Conservation (phyloP, 2,113 vertebrate species). For the Camelus dromedarius region DNA sequence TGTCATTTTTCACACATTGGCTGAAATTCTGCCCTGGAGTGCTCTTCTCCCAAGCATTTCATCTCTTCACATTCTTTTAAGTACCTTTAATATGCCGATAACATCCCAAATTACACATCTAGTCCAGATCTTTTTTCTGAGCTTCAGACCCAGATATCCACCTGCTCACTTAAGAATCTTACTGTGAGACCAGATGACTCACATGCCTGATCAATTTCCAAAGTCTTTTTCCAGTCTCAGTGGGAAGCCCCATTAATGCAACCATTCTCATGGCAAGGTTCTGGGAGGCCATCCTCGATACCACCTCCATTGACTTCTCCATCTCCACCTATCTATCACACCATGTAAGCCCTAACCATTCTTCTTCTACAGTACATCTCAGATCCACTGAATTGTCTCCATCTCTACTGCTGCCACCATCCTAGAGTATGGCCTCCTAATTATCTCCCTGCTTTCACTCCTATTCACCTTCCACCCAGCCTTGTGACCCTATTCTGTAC, state of each 20-base stretch:
- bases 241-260: not conserved
- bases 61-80: not conserved
- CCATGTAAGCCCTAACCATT: not conserved
- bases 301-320: not conserved
- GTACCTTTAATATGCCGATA: not conserved
- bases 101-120: not conserved
- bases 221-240: not conserved
- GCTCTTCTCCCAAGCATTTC: not conserved
- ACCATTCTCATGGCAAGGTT: not conserved
- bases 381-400: not conserved
- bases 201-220: not conserved
- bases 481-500: not conserved
- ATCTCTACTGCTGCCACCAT: not conserved
- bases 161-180: not conserved
- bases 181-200: not conserved
- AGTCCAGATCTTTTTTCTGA: slow-evolving; percentile 2
- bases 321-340: no score
- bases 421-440: not conserved
- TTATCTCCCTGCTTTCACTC: not conserved
- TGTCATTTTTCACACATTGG: not conserved
- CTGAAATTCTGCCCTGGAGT: slow-evolving; percentile 8
- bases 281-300: not conserved
- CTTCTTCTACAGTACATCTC: not conserved
- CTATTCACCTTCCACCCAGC: not conserved
- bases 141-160: not conserved